Conservation (phyloP, 2,113 vertebrate genomes). For the Bucco capensis region DNA sequence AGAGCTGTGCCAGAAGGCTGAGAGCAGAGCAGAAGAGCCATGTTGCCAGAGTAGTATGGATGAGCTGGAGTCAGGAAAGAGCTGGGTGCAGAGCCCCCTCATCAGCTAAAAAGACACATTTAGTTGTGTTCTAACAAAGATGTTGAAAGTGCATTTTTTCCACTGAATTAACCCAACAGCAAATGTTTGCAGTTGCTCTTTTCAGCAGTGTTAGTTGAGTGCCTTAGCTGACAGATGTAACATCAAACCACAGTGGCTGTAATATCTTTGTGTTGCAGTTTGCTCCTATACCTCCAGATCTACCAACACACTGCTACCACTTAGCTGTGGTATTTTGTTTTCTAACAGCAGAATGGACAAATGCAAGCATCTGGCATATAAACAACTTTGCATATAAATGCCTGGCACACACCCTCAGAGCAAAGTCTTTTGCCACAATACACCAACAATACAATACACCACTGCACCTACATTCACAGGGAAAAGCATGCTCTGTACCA, state of each 20-base stretch:
- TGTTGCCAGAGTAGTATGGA: neutral
- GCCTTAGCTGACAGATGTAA: neutral
- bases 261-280: neutral
- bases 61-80: neutral
- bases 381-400: neutral
- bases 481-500: neutral
- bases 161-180: neutral
- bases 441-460: neutral
- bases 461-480: neutral
- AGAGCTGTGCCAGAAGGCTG: constrained; percentile 7
- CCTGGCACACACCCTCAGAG: neutral
- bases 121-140: neutral
- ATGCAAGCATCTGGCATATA: neutral
- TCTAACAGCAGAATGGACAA: neutral
- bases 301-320: neutral
- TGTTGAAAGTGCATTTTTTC: neutral
- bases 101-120: neutral
- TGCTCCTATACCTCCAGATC: neutral
- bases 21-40: constrained; percentile 38
- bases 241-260: neutral
- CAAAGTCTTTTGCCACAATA: neutral
- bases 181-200: neutral
- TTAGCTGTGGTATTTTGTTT: neutral
- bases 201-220: neutral
- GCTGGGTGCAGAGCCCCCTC: neutral